Base-by-base conservation (phyloP, 2,113 vertebrate genomes). In the Etheostoma cragini region DNA sequence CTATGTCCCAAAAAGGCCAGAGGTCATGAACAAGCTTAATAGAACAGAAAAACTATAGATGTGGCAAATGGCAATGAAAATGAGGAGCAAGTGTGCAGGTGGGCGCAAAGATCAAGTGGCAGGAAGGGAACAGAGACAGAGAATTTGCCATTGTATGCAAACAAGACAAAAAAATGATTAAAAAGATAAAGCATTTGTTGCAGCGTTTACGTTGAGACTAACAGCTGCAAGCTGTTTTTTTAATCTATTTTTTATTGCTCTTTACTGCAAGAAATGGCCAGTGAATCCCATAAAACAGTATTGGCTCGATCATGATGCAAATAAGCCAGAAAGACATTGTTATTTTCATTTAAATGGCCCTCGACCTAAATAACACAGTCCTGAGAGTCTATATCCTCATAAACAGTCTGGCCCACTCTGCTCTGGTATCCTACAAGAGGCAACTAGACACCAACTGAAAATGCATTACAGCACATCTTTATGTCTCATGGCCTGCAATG, bases 381-480 rank as follows among this genome's bases (percentile, higher is more conserved):
- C 78, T 80, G 50, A 57, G 80, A 86, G 82, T 24, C 69, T 72
- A 65, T 49, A 76, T 84, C 45, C 76, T 81, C 84, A 81, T 84
- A 90, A 86, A 88, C 61, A 82, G 82, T 74, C 81, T 80, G 72
- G 67, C 68, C 61, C 78, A 50, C 70, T 81, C 58, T 8, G 79
- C 88, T 89, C 54, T 86, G 78, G 90, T 80, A 80, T 83, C 84
- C 77, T 82, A 85, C 88, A 74, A 64, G 82, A 60, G 68, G 77
- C 70, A 38, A 72, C 26, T 62, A 77, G 62, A 54, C 78, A 70
- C 58, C 45, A 72, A 84, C 90, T 87, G 78, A 88, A 90, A 90
- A 91, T 84, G 82, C 79, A 89, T 88, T 88, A 87, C 72, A 66
- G 76, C 71, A 80, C 86, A 68, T 87, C 85, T 71, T 86, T 76